Evolutionary conservation across 2,797 vertebrate species (phyloP), one percentile per base, ranked within the genome.

Genomic region (Chelon auratus): DNA sequence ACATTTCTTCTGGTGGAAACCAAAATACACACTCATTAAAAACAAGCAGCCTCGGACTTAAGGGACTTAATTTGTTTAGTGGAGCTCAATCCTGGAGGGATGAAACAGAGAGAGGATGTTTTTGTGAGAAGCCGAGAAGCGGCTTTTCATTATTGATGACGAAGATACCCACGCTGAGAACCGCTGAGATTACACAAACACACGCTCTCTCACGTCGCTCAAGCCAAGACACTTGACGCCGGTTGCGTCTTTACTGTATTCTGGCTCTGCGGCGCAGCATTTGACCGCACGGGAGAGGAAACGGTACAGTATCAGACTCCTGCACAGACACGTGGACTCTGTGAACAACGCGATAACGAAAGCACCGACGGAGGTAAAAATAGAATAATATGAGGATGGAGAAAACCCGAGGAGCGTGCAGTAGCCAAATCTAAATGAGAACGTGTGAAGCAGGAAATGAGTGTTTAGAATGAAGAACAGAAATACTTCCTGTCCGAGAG

Each of bases 401-500:
- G 26, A 45, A 56, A 55, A 63, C 37, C n/a, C 59, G 39, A 76
- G 18, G 36, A 67, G 43, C 20, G 4, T 40, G 26, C 15, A 63
- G 69, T 6, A 30, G 42, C 48, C 56, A 68, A 77, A 68, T 69
- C 9, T 60, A 75, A 86, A 84, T 47, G 66, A 55, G 66, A 68
- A 89, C 53, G 83, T 88, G 90, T 86, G 88, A 90, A 92, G 78
- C 91, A 93, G 90, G 92, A 93, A 91, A 87, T 48, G 1, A 80
- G 76, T 85, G 84, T 89, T 93, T 91, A 78, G 68, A 78, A 85
- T 82, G 45, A 90, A 78, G 68, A 86, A 83, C 77, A 77, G 77
- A 87, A 84, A 71, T 70, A 89, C 87, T 92, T 93, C 91, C 92
- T 91, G 90, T 88, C 72, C 7, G 13, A 60, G 58, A 63, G 8